Conservation (phyloP, 1,140 invertebrate genomes). For the Drosophila littoralis region DNA sequence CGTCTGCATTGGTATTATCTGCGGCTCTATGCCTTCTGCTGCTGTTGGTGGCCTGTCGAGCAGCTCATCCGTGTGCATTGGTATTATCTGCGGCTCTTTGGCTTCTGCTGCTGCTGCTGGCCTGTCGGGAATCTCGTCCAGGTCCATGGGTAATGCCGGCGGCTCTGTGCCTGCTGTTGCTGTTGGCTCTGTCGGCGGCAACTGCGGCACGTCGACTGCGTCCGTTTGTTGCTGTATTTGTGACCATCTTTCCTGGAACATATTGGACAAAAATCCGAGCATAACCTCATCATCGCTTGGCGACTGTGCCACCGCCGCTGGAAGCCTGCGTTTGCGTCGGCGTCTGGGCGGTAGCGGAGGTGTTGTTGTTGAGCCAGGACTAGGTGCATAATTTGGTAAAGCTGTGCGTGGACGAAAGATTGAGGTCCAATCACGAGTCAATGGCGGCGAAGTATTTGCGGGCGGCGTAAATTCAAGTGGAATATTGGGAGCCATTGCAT, state of each 20-base stretch:
- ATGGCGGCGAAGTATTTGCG: background rate
- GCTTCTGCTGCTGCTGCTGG: no score
- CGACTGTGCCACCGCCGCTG: background rate
- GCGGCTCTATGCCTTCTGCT: background rate
- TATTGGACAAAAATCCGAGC: conserved; percentile 31
- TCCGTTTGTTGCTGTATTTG: background rate
- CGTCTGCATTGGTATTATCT: no score
- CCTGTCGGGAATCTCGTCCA: no score
- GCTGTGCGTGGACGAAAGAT: conserved; percentile 45
- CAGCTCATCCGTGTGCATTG: no score
- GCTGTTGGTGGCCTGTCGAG: no score
- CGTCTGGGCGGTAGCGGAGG: background rate
- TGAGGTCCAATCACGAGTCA: conserved; percentile 31
- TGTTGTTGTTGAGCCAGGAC: no score
- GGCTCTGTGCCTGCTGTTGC: background rate
- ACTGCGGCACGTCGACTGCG: background rate
- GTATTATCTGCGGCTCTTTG: no score
- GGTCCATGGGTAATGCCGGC: background rate
- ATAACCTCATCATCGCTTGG: conserved; percentile 29
- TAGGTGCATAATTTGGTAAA: conserved; percentile 13
- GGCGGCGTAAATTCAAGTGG: background rate
- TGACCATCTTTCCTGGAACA: conserved; percentile 25
- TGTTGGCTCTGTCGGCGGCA: background rate
- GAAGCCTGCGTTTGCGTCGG: no score
- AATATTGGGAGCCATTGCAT: background rate